These are phyloP conservation scores for Choreutis nemorana DNA, from an alignment of 2,888 invertebrate genomes.

Conservation along the genomic window DNA sequence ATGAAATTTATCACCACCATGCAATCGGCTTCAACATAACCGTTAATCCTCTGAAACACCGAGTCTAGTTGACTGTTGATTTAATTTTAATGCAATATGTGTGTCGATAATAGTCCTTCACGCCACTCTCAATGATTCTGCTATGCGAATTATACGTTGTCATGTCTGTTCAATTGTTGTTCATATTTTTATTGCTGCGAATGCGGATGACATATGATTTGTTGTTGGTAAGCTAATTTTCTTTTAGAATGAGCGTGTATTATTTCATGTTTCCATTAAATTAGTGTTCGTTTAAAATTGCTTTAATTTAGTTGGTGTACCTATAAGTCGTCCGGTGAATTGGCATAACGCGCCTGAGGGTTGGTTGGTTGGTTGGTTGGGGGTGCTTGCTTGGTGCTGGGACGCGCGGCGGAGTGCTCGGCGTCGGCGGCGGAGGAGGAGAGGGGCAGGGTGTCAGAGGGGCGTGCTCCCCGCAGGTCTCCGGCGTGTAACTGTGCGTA, in stretches of 20 bases:
- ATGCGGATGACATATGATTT: slow-evolving; percentile 25
- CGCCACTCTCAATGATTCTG: slow-evolving; percentile 14
- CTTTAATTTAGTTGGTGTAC: slow-evolving; percentile 61
- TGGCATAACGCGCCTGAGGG: slow-evolving; percentile 50
- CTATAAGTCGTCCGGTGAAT: slow-evolving; percentile 61
- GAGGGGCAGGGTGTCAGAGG: slow-evolving; percentile 19
- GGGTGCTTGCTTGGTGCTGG: slow-evolving; percentile 13
- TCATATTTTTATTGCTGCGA: slow-evolving; percentile 14
- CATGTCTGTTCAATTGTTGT: slow-evolving; percentile 12
- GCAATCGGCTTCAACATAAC: too few relatives aligned
- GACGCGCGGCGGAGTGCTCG: slow-evolving; percentile 20
- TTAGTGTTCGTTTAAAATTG: slow-evolving; percentile 47
- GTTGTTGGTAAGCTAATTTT: slow-evolving; percentile 19
- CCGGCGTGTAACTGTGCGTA: slow-evolving; percentile 63
- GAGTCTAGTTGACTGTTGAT: slow-evolving; percentile 39
- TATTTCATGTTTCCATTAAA: slow-evolving; percentile 32
- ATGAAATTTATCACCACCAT: neutral
- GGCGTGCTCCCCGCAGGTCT: slow-evolving; percentile 33
- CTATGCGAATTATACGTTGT: slow-evolving; percentile 23
- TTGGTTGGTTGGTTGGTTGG: slow-evolving; percentile 38
- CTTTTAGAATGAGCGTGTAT: slow-evolving; percentile 25
- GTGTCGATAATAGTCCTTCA: slow-evolving; percentile 8
- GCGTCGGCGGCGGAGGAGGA: slow-evolving; percentile 17
- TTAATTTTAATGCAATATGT: slow-evolving; percentile 15
- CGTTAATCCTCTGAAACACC: too few relatives aligned